Evolutionary conservation across 2,113 vertebrate species (phyloP).

Genomic region (Dryoscopus gambensis): DNA sequence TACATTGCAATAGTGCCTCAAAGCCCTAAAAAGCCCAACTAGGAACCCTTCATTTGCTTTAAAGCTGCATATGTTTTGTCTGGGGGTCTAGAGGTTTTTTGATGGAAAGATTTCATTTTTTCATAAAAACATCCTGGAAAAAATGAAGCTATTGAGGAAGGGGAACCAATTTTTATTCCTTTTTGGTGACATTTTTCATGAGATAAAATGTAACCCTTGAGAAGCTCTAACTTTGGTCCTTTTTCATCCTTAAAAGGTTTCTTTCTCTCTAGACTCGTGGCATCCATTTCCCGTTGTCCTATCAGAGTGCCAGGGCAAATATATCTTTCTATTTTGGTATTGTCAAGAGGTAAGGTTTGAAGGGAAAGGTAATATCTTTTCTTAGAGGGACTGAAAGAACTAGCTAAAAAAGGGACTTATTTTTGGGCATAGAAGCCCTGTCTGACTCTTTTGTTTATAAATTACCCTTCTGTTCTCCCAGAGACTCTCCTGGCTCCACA

Average conservation of each 20-base stretch:
- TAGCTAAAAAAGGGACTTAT: not conserved
- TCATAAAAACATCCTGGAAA: constrained; percentile 3
- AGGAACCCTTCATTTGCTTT: not conserved
- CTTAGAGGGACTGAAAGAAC: constrained; percentile 12
- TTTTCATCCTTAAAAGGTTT: constrained; percentile 50
- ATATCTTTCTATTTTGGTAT: constrained; percentile 59
- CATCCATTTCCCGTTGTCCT: constrained; percentile 57
- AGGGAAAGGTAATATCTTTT: constrained; percentile 39
- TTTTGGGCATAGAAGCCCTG: not conserved
- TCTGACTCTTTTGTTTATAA: constrained; percentile 63
- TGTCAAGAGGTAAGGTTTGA: constrained; percentile 41
- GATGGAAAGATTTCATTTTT: constrained; percentile 29
- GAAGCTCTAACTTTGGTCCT: not conserved
- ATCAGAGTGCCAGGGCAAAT: constrained; percentile 50
- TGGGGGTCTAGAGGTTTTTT: not conserved
- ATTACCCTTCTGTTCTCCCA: constrained; percentile 61
- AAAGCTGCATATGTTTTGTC: not conserved
- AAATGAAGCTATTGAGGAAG: constrained; percentile 33
- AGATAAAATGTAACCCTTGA: constrained; percentile 46
- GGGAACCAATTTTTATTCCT: constrained; percentile 17
- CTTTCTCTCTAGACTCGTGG: constrained; percentile 15
- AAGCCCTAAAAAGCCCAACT: not conserved
- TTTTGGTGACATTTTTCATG: constrained; percentile 43
- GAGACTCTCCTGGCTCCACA: constrained; percentile 25
- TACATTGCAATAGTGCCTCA: not conserved